Conservation (phyloP, 2,113 vertebrate species). For the Copsychus sechellarum region DNA sequence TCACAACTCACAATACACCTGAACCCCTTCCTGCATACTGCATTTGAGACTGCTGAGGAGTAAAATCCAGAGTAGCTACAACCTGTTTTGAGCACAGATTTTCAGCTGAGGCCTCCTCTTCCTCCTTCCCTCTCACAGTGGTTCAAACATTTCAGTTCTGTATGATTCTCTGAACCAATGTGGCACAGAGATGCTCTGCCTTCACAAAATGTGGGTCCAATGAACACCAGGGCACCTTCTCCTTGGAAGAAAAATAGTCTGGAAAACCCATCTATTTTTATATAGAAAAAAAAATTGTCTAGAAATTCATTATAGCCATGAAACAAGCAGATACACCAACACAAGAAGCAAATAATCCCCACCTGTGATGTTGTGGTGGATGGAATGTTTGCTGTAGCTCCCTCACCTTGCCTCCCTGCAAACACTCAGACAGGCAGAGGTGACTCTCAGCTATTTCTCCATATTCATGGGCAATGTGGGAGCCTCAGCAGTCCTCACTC, state of each 20-base stretch:
- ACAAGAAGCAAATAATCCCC: neutral
- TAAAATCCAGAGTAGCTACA: neutral
- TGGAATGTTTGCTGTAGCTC: neutral
- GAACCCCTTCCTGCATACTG: neutral
- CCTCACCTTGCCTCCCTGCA: neutral
- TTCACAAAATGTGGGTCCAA: neutral
- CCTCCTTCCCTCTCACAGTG: neutral
- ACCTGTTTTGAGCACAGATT: neutral
- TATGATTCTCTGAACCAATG: neutral
- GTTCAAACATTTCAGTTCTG: neutral
- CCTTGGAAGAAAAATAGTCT: neutral
- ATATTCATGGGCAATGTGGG: neutral
- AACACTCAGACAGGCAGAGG: rapidly evolving
- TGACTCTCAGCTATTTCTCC: neutral
- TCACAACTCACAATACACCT: neutral
- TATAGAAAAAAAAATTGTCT: neutral
- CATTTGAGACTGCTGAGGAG: neutral
- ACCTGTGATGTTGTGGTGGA: neutral
- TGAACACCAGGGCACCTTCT: neutral
- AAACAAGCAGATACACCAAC: neutral
- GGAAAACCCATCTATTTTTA: neutral
- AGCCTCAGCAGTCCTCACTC: neutral
- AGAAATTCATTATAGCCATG: neutral
- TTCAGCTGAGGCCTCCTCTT: neutral
- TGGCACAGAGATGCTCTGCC: neutral